phyloP scores from a whole-genome alignment of 2,888 invertebrate species.

The Myopa testacea region DNA sequence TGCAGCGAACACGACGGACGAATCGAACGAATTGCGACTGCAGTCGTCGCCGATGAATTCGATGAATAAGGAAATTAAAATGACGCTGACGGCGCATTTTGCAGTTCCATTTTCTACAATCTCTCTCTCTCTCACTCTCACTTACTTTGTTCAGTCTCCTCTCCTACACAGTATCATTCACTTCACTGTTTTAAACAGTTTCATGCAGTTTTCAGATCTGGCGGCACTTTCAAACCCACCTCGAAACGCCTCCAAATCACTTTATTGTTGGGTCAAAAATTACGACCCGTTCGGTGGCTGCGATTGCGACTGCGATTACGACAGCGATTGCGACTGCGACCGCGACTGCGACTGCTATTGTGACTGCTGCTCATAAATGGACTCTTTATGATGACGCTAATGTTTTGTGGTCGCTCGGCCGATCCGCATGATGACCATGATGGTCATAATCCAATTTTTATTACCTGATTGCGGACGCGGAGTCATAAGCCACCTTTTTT shows the following conservation, averaged over 20 bases:
- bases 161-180: too few species aligned
- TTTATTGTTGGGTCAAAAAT: slow-evolving; percentile 14
- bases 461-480: slow-evolving; percentile 6
- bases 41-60: neutral
- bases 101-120: neutral
- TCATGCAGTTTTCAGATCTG: too few species aligned
- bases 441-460: slow-evolving; percentile 30
- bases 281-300: neutral
- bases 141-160: too few species aligned
- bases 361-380: slow-evolving; percentile 25
- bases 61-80: slow-evolving; percentile 36
- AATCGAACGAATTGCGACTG: too few species aligned
- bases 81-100: neutral
- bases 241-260: neutral
- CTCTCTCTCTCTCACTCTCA: too few species aligned
- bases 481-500: neutral
- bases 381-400: slow-evolving; percentile 32
- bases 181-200: neutral
- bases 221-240: too few species aligned
- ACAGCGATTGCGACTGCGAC: neutral
- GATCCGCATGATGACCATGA: slow-evolving; percentile 17
- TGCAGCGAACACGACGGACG: neutral
- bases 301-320: neutral
- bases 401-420: slow-evolving; percentile 18
- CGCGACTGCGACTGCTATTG: neutral